Evolutionary conservation across 2,888 invertebrate genomes (phyloP).

Genomic region (Harpalus rubripes): DNA sequence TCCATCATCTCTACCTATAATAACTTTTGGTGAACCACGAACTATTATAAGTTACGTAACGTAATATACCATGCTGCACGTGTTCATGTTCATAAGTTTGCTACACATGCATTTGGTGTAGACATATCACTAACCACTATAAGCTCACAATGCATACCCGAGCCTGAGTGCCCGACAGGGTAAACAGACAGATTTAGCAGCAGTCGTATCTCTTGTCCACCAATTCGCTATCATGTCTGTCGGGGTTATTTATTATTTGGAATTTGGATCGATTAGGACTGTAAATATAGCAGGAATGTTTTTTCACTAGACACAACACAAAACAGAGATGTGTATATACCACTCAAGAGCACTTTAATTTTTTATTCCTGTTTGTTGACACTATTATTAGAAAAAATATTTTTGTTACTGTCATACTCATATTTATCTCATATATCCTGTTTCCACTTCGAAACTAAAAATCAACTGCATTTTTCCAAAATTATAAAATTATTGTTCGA

Average conservation of each 20-base stretch:
- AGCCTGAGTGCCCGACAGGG: background rate
- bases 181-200: constrained; percentile 2
- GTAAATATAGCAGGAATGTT: background rate
- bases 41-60: background rate
- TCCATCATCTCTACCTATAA: too few relatives aligned
- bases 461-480: too few relatives aligned
- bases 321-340: background rate
- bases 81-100: background rate
- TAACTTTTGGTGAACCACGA: too few relatives aligned
- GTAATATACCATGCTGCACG: background rate
- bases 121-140: constrained; percentile 4
- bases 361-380: too few relatives aligned
- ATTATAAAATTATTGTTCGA: too few relatives aligned
- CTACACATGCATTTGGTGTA: background rate
- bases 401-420: too few relatives aligned
- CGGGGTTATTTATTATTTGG: background rate
- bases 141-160: background rate
- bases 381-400: too few relatives aligned
- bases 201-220: background rate
- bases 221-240: background rate
- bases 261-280: background rate
- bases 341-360: too few relatives aligned
- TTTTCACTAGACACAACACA: background rate
- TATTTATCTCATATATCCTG: too few relatives aligned
- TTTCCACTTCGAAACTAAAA: too few relatives aligned